Base-by-base conservation (phyloP, 2,888 invertebrate genomes). In the Drosophila hamatofila region DNA sequence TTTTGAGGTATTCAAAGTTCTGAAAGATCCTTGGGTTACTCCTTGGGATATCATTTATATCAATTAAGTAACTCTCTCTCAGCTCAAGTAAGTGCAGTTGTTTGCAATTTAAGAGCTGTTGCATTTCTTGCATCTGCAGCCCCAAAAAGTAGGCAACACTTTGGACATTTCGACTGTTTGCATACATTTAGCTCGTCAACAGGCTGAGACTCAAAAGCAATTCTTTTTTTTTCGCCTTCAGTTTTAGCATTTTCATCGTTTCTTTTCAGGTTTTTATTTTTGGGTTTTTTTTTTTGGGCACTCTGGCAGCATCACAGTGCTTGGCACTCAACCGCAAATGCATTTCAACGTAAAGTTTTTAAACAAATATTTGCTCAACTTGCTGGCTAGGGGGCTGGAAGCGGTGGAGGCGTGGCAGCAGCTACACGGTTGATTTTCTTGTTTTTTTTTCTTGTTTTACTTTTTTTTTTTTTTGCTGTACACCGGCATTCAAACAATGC, bases 321-420 rank as follows among this genome's bases (percentile, higher is more conserved):
- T 84, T 82, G 88, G 85, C 89, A 88, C 85, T 89, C 86, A 88
- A 90, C 89, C 88, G 87, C 88, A 90, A 90, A 90, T 90, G 88
- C 88, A 89, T 84, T 90, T 84, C 77, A 83, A 84, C 81, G 82
- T 86, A 87, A 90, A 87, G 87, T 90, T 89, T 83, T 87, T 85
- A 79, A 83, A 78, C 82, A 90, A 91, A 90, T 91, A 90, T 89
- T 89, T 89, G 78, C 87, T 67, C 90, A 90, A 88, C 78, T 90
- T 90, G 81, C 74, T 75, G 80, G 66, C 72, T 14, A 35, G 39
- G 21, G 21, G 35, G 39, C 51, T 42, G 44, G 4, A n/a, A 14
- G 21, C 3, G 48, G 23, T 4, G 11, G 42, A 30, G 48, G 52
- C 30, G 33, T 35, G 37, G 60, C 55, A 48, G 21, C 54, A 51